Percentiles rank a stretch among this genome's conserved stretches.
Conservation (phyloP, 2,888 invertebrate genomes). For the Leucophora obtusa region DNA sequence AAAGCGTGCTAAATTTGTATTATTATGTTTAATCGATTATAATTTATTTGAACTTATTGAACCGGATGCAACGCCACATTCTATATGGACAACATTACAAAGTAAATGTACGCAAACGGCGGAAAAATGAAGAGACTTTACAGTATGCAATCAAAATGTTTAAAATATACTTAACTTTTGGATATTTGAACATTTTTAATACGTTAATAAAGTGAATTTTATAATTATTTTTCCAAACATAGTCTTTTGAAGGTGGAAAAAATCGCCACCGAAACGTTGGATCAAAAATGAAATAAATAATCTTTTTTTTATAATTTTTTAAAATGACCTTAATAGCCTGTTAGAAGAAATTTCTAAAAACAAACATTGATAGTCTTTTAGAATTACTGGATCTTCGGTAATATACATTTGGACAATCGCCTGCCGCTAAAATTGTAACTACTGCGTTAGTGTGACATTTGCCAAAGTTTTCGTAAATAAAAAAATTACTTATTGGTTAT, state of each 20-base stretch:
- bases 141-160: no score
- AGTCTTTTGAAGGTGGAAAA: no score
- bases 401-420: neutral
- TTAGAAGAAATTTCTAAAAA: no score
- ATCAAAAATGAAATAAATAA: no score
- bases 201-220: no score
- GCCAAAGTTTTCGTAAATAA: neutral
- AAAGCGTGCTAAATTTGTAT: constrained; percentile 74
- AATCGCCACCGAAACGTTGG: no score
- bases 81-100: constrained; percentile 72
- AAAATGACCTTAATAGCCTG: no score
- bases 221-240: no score
- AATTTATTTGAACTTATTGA: constrained; percentile 75
- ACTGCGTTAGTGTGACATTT: neutral
- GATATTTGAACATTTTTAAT: no score
- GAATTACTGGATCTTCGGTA: neutral
- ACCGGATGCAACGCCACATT: constrained; percentile 73
- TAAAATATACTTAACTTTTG: no score
- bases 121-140: neutral
- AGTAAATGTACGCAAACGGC: constrained; percentile 73
- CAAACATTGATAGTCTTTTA: no score
- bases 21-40: constrained; percentile 74
- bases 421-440: neutral
- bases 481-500: neutral
- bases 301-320: no score